These are phyloP conservation scores for Apamea crenata DNA, from an alignment of 2,888 invertebrate genomes.

Conservation along the genomic window DNA sequence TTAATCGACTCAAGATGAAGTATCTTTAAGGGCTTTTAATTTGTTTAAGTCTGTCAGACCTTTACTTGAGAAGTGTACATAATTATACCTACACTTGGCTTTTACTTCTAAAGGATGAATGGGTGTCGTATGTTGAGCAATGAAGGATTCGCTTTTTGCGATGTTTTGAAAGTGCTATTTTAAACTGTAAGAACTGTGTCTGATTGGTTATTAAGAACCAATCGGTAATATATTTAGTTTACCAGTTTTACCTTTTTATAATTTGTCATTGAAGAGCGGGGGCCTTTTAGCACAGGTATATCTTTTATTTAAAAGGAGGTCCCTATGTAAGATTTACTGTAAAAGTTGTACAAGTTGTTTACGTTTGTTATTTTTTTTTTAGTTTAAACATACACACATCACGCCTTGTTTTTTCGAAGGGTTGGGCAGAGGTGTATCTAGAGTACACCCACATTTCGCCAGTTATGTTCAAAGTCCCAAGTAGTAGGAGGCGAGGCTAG, in stretches of 20 bases:
- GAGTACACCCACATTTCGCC: no score
- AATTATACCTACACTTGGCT: not conserved
- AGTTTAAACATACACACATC: not conserved
- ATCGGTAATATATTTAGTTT: not conserved
- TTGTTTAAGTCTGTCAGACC: constrained; percentile 7
- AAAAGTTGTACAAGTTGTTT: no score
- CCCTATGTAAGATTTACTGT: no score
- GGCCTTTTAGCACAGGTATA: no score
- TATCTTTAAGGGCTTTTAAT: not conserved
- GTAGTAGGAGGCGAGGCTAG: not conserved
- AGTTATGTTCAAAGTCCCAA: not conserved
- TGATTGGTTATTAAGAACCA: no score
- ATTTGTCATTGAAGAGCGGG: no score
- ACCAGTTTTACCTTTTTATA: no score
- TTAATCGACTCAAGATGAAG: constrained; percentile 14
- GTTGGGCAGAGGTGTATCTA: no score
- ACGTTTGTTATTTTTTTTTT: no score
- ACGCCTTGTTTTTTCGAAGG: not conserved
- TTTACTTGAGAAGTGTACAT: not conserved
- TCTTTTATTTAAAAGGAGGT: no score
- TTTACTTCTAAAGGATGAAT: not conserved
- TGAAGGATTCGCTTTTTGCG: not conserved
- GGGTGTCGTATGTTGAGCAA: not conserved
- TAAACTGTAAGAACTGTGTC: not conserved
- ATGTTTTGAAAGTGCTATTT: not conserved